A percentile compares a stretch with the other conserved stretches of the same genome.
Conservation (phyloP, 2,888 invertebrate species). For the Meliscaeva auricollis region DNA sequence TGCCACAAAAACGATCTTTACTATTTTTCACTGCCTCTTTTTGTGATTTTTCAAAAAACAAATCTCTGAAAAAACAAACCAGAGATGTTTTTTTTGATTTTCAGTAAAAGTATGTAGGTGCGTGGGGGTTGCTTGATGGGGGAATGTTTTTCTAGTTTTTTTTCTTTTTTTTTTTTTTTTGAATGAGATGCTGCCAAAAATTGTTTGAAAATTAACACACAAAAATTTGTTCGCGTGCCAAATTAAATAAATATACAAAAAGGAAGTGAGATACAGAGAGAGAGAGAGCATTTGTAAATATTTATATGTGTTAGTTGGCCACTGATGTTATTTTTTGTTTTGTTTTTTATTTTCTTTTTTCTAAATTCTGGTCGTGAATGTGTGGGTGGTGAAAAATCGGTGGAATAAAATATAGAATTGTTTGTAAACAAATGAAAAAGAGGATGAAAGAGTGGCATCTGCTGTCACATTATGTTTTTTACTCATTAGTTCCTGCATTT, state of each 20-base stretch:
- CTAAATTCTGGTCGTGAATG: constrained; percentile 13
- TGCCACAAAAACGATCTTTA: constrained; percentile 20
- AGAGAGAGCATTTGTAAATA: constrained; percentile 22
- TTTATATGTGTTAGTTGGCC: constrained; percentile 39
- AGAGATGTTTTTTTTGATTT: constrained; percentile 33
- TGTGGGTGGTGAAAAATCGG: constrained; percentile 19
- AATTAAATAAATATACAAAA: constrained; percentile 42
- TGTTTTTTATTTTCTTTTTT: background rate
- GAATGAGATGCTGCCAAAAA: constrained; percentile 51
- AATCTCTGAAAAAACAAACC: constrained; percentile 18
- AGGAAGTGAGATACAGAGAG: background rate
- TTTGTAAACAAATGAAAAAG: background rate
- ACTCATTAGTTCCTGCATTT: too few relatives aligned
- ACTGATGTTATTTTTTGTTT: constrained; percentile 24
- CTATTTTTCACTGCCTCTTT: constrained; percentile 55
- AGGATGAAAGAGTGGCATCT: too few relatives aligned
- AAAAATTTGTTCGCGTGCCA: constrained; percentile 71
- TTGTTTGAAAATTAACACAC: constrained; percentile 33
- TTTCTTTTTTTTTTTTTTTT: constrained; percentile 18
- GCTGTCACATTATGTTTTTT: too few relatives aligned
- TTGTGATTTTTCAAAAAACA: constrained; percentile 30
- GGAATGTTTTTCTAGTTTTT: background rate
- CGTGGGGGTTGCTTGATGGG: constrained; percentile 15
- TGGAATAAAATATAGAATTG: background rate
- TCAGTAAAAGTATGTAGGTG: background rate